These are phyloP conservation scores for Drosophila nikananu DNA, from an alignment of 1,140 invertebrate genomes.

Conservation along the genomic window DNA sequence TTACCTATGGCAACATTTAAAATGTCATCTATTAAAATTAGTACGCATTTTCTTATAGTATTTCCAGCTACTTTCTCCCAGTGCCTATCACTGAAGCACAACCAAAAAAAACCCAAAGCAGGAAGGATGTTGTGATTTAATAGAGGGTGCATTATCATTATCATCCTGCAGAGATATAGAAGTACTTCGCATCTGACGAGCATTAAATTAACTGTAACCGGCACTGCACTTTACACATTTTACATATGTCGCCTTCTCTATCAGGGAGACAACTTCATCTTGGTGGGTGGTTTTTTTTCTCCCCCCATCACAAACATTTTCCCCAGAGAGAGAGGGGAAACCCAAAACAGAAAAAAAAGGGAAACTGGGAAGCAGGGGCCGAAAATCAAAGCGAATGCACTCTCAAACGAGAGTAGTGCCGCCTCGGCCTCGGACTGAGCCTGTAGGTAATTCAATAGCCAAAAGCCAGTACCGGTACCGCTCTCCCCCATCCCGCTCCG, in stretches of 20 bases:
- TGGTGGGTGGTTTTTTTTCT: constrained; percentile 51
- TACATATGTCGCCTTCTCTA: constrained; percentile 74
- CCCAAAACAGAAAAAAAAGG: constrained; percentile 30
- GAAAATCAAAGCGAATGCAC: constrained; percentile 80
- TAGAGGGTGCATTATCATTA: constrained; percentile 63
- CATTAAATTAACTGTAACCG: constrained; percentile 84
- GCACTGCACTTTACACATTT: constrained; percentile 84
- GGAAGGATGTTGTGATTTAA: constrained; percentile 9
- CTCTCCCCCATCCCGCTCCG: not conserved
- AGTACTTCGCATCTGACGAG: constrained; percentile 64
- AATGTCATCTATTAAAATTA: too few relatives aligned
- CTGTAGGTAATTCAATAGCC: constrained; percentile 81
- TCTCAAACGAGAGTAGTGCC: constrained; percentile 71
- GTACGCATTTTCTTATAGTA: not conserved
- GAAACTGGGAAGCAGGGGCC: not conserved
- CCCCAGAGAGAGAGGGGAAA: constrained; percentile 51
- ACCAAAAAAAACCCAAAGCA: constrained; percentile 17
- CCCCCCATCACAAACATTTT: constrained; percentile 47
- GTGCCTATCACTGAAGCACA: not conserved
- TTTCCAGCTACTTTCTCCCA: constrained; percentile 7
- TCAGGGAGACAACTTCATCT: constrained; percentile 46
- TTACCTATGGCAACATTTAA: too few relatives aligned
- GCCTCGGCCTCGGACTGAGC: constrained; percentile 50
- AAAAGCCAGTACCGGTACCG: constrained; percentile 55
- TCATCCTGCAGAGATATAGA: constrained; percentile 35